Evolutionary conservation across 1,140 invertebrate genomes (phyloP).

Genomic region (Hycleus cichorii): DNA sequence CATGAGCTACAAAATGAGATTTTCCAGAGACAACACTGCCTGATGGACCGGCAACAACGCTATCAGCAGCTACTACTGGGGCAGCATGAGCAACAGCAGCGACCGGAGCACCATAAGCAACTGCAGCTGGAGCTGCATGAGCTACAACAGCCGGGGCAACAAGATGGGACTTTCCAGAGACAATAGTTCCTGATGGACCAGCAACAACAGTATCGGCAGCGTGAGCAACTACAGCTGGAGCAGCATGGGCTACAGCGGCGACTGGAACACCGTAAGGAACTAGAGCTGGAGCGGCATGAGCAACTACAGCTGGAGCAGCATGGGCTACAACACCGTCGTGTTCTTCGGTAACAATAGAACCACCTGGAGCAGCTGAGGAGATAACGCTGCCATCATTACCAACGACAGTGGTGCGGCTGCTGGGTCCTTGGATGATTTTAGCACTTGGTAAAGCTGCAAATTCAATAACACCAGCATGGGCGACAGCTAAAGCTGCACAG

Average conservation of each 20-base stretch:
- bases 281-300: constrained; percentile 1
- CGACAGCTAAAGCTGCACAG: constrained; percentile 3
- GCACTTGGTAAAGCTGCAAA: constrained; percentile 1
- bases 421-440: constrained; percentile 18
- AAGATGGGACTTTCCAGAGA: no score
- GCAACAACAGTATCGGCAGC: no score
- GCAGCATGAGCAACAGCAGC: not conserved
- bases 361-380: constrained; percentile 9
- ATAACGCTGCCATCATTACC: constrained; percentile 20
- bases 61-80: not conserved
- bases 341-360: constrained; percentile 11
- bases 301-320: not conserved
- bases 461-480: not conserved
- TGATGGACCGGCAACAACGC: no score
- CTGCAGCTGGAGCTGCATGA: no score
- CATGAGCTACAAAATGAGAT: no score
- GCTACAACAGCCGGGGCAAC: no score
- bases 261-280: constrained; percentile 6
- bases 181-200: no score
- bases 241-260: no score
- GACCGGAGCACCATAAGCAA: no score
- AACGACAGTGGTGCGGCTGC: constrained; percentile 15
- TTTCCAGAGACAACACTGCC: no score
- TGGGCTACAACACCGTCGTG: constrained; percentile 8
- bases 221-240: no score